Base-by-base conservation (phyloP, 2,113 vertebrate species). In the Cephalopholis sonnerati region DNA sequence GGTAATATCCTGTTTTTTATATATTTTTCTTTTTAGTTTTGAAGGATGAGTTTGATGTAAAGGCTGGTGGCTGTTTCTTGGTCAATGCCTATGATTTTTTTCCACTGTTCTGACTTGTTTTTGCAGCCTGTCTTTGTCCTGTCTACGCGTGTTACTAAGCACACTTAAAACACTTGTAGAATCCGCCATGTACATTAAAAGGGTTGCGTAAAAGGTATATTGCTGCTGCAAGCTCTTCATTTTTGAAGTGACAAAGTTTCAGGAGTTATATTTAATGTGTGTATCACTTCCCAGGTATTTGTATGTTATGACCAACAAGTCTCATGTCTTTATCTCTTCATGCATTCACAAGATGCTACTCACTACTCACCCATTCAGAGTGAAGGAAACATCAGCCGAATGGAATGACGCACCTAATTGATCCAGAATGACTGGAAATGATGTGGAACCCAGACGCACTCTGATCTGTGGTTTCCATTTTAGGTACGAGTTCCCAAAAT, bases 321-420 rank as follows among this genome's bases (percentile, higher is more conserved):
- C 53, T 66, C 32, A 22, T 53, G 48, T 66, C 48, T 69, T 63
- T 69, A 20, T 77, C 20, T 27, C 27, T 32, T 51, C 62, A 58
- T 44, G 64, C 9, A 53, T 72, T 59, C 13, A 62, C 20, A 68
- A 48, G 58, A 75, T 44, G 25, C 55, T 58, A 32, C 77, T 76
- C 20, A 53, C 29, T 44, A 9, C 10, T 44, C 32, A 8, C 24
- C 22, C 24, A 29, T 76, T 1, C 18, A 69, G 25, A 78, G 24
- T 16, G 6, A 59, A 41, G 32, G 24, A 81, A 76, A 67, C 75
- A 76, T 88, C 87, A 90, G 54, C 1, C 17, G 65, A 89, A 84
- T 46, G 86, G 89, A 90, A 90, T 88, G 80, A 90, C 51, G 44
- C 74, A 79, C 32, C 68, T 66, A 89, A 87, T 76, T 90, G 66